A percentile compares a stretch with the other conserved stretches of the same genome.
Conservation (phyloP, 2,113 vertebrate genomes). For the Trinectes maculatus region DNA sequence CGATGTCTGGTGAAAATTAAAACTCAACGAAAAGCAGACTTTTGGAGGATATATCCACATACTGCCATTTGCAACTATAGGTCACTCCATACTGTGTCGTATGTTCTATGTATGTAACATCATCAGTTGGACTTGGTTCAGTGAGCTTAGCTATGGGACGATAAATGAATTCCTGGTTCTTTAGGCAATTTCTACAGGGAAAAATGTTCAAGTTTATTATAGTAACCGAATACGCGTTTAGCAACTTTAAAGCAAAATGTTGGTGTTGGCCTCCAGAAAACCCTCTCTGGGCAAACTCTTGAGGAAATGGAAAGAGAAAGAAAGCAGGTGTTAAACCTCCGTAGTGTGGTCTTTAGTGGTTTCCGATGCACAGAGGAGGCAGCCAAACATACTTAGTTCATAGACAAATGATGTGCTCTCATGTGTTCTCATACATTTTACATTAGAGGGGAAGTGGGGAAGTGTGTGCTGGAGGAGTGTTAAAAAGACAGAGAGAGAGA, state of each 20-base stretch:
- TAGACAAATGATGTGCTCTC: slow-evolving; percentile 15
- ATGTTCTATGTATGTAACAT: background rate
- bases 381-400: background rate
- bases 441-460: slow-evolving; percentile 1
- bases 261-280: background rate
- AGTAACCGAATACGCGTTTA: background rate
- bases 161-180: background rate
- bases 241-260: background rate
- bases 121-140: background rate
- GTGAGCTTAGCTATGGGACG: too few relatives aligned
- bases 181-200: too few relatives aligned
- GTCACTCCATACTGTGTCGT: too few relatives aligned
- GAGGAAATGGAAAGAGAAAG: slow-evolving; percentile 5
- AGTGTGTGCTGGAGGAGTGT: slow-evolving; percentile 27
- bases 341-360: slow-evolving; percentile 9
- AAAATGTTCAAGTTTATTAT: background rate
- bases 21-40: too few relatives aligned
- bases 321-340: slow-evolving; percentile 33
- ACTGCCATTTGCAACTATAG: too few relatives aligned
- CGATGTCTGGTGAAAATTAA: too few relatives aligned
- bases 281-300: background rate
- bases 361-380: slow-evolving; percentile 5
- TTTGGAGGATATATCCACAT: too few relatives aligned
- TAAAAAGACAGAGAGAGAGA: slow-evolving; percentile 25
- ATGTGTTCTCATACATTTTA: slow-evolving; percentile 21